Evolutionary conservation across 2,888 invertebrate species (phyloP).

Genomic region (Mechanitis messenoides): DNA sequence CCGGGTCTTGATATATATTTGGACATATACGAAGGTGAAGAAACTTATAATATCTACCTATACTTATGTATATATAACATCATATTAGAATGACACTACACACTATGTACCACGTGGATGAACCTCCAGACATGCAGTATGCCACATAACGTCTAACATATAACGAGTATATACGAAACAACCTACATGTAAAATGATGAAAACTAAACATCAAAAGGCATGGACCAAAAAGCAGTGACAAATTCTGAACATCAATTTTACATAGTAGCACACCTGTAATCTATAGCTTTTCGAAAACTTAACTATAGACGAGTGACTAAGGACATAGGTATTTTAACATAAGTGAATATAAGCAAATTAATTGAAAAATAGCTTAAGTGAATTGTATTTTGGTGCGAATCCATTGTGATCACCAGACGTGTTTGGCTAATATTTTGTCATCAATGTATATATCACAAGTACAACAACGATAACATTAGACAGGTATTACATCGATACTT

Average conservation of each 20-base stretch:
- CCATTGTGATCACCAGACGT: conserved; percentile 57
- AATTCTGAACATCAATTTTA: conserved; percentile 63
- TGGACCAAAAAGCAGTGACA: conserved; percentile 50
- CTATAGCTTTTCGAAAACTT: conserved; percentile 33
- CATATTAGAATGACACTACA: conserved; percentile 13
- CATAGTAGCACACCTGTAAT: conserved; percentile 44
- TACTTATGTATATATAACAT: background rate
- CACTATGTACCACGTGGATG: conserved; percentile 32
- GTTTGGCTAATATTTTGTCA: conserved; percentile 46
- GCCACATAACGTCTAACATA: conserved; percentile 36
- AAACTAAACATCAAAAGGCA: conserved; percentile 53
- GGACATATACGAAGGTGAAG: conserved; percentile 19
- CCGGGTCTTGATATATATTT: conserved; percentile 28
- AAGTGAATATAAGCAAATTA: conserved; percentile 43
- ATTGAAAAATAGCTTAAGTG: conserved; percentile 41
- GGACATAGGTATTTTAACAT: conserved; percentile 30
- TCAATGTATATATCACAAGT: conserved; percentile 42
- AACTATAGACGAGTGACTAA: conserved; percentile 18
- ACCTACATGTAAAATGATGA: conserved; percentile 65
- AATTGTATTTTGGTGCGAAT: conserved; percentile 35
- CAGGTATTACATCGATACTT: conserved; percentile 45
- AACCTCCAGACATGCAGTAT: conserved; percentile 28
- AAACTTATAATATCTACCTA: too few relatives aligned
- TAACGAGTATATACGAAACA: conserved; percentile 30
- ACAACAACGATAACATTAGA: conserved; percentile 58